Evolutionary conservation across 2,113 vertebrate species (phyloP).

Genomic region (Genyomyrus donnyi): DNA sequence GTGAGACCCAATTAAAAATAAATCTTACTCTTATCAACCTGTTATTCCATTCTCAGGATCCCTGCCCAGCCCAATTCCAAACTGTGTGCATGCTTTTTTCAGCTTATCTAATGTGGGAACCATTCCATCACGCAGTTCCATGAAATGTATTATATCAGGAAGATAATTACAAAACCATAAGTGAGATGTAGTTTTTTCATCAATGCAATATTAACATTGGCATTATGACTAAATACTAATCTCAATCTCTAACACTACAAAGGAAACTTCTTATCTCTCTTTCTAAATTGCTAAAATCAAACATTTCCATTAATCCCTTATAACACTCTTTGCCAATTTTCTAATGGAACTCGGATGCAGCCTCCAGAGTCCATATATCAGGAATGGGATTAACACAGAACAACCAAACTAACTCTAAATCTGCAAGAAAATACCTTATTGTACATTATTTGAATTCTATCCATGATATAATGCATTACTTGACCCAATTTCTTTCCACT

Average conservation of each 20-base stretch:
- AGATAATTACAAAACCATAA: background rate
- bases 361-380: background rate
- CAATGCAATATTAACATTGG: background rate
- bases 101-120: background rate
- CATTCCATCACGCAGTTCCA: background rate
- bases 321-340: background rate
- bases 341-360: background rate
- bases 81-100: background rate
- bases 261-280: background rate
- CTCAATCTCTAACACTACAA: background rate
- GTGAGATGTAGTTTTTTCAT: background rate
- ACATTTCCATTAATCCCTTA: background rate
- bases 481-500: background rate
- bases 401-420: background rate
- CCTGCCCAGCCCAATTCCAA: background rate
- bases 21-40: slow-evolving; percentile 2
- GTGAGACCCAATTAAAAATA: slow-evolving; percentile 4
- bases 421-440: background rate
- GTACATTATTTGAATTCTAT: background rate
- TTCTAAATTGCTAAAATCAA: background rate
- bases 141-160: background rate
- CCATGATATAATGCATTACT: background rate
- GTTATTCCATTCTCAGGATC: background rate
- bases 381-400: background rate
- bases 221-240: background rate